Evolutionary conservation across 64 coral and sea anemone species (phyloP), one percentile per base, ranked within the genome.

Genomic region (Montipora capricornis): DNA sequence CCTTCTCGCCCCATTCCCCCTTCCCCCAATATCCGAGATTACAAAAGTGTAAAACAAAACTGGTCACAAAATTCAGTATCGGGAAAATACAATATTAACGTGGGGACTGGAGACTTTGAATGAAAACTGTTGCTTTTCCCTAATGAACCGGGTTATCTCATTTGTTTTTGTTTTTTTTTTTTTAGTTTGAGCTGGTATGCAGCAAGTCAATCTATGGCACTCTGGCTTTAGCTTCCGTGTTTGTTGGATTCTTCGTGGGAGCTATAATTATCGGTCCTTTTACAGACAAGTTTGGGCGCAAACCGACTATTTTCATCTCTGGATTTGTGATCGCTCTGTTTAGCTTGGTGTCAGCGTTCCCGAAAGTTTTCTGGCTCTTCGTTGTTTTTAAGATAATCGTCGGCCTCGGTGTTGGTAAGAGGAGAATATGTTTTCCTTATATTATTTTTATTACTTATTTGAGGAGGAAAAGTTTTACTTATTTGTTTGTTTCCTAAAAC

Each of bases 171-270:
- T 9, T 69, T 49, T n/a, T 11, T 6, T 55, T 88, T 3, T 95
- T 88, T 47, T 84, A 95, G 94, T 95, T 90, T 73, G 76, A 92
- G 74, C 55, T 95, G 1, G 94, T 95, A 7, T 95, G 94, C 81
- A 66, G 80, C 16, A 74, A 91, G 37, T 80, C 94, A 5, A 81
- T 90, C 16, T 87, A 88, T n/a, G 94, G 76, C 12, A 92, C 83
- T 68, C 55, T 92, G 37, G 84, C 76, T 0, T 71, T 86, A n/a
- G 91, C 94, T 0, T 44, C 91, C 1, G 75, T 88, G 5, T 95
- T 95, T 47, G 47, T 91, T 44, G 82, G 89, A 0, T 95, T 90
- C 89, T 47, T 92, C 4, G 7, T 92, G 14, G 94, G 90, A 8
- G 83, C 82, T 5, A 60, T 92, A 26, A 73, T 83, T 5, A 84